Evolutionary conservation across 2,113 vertebrate genomes (phyloP), one percentile per base, ranked within the genome.

Genomic region (Cebus imitator): DNA sequence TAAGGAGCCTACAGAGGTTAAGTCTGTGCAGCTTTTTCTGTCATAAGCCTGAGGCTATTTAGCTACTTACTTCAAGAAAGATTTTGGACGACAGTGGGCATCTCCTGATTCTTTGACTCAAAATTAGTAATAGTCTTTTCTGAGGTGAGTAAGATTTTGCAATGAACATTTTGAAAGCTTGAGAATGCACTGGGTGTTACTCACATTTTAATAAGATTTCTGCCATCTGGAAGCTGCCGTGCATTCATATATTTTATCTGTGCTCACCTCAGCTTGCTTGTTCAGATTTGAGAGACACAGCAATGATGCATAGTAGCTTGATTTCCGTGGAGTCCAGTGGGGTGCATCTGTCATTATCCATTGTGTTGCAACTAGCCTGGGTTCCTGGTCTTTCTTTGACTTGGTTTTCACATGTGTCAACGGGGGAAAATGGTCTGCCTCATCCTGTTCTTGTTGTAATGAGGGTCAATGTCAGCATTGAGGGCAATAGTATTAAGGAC

Each of bases 181-280:
- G 87, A 92, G 23, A 25, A 13, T 12, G 25, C 3, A 18, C 52
- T 90, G 87, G 64, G 9, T n/a, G 52, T 95, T 66, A 61, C n/a
- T 79, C 52, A 75, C 58, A 75, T 70, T 79, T 89, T 68, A 96
- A 95, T 73, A 94, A 35, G 80, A 35, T 64, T 52, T 32, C 72
- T 50, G 8, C 68, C 78, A 45, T 86, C 89, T 87, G 89, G 66
- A 94, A 82, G 82, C 30, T 20, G 20, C 64, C 40, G 1, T 45
- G 18, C 23, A 8, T 11, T 43, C 0, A 27, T 17, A 25, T 57
- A 61, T 70, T 88, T 79, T n/a, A 88, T 75, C 57, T 20, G 48
- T 7, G 68, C 14, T n/a, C 40, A n/a, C 57, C 66, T 92, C 27
- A 10, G 45, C 35, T 25, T 8, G 14, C 1, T 3, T 8, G 30